Conservation (phyloP, 2,113 vertebrate species). For the Microtus oregoni region DNA sequence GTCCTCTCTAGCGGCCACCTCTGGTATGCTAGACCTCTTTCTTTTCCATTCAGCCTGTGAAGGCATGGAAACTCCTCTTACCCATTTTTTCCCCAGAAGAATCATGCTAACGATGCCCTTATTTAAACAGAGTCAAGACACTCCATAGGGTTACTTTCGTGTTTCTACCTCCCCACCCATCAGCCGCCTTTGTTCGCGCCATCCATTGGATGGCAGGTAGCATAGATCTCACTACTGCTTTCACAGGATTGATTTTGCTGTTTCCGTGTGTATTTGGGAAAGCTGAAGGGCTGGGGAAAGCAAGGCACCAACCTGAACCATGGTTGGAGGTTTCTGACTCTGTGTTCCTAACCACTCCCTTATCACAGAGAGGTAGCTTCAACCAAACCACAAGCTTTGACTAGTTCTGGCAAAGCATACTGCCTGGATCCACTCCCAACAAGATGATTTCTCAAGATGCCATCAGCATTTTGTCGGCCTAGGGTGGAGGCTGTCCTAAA, state of each 20-base stretch:
- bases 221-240: neutral
- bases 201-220: neutral
- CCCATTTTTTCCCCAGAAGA: neutral
- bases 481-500: neutral
- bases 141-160: neutral
- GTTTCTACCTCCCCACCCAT: neutral
- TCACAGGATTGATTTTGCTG: neutral
- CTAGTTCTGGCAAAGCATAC: neutral
- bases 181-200: neutral
- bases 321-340: neutral
- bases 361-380: neutral
- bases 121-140: neutral
- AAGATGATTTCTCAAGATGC: constrained; percentile 30
- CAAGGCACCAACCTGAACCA: neutral
- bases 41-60: constrained; percentile 25
- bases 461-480: neutral
- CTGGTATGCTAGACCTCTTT: neutral
- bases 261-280: neutral
- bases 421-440: neutral
- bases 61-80: neutral
- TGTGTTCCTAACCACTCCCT: neutral
- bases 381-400: neutral
- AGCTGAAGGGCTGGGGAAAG: neutral
- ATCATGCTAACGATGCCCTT: neutral
- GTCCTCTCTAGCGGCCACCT: neutral